These are phyloP conservation scores for Indicator indicator DNA, from an alignment of 2,113 vertebrate species.

Conservation along the genomic window DNA sequence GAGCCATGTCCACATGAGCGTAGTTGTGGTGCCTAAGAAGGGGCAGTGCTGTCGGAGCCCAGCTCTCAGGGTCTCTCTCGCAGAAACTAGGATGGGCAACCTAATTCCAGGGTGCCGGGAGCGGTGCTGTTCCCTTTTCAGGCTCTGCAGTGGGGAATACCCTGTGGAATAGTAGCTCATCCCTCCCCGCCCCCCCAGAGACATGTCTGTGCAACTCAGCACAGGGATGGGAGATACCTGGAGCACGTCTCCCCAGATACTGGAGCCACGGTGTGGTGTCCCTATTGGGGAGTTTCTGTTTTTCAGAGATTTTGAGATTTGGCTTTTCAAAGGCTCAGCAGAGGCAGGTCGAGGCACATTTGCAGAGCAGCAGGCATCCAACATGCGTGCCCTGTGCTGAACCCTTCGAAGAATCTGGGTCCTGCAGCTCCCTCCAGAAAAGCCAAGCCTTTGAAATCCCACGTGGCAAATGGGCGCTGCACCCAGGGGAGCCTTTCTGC, in stretches of 20 bases:
- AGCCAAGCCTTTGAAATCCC: background rate
- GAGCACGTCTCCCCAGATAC: background rate
- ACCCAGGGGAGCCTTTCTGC: background rate
- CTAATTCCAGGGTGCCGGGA: background rate
- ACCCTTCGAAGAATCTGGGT: background rate
- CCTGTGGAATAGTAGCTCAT: background rate
- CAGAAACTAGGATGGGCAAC: background rate
- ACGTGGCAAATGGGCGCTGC: fast-evolving
- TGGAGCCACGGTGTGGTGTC: background rate
- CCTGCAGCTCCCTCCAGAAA: background rate
- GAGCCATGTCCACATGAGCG: fast-evolving
- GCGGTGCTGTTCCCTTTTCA: background rate
- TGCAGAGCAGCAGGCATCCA: background rate
- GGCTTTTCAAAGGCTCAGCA: conserved; percentile 52
- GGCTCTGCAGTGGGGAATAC: background rate
- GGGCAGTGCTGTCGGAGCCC: fast-evolving
- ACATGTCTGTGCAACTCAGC: conserved; percentile 13
- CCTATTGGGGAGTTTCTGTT: conserved; percentile 44
- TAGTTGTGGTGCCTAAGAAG: fast-evolving
- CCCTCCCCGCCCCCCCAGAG: background rate
- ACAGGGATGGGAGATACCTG: background rate
- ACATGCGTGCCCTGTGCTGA: background rate
- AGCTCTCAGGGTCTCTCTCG: fast-evolving
- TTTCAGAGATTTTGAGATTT: conserved; percentile 21
- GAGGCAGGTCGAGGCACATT: conserved; percentile 43